phyloP scores from a whole-genome alignment of 2,797 vertebrate genomes.

The Clarias pachynema region DNA sequence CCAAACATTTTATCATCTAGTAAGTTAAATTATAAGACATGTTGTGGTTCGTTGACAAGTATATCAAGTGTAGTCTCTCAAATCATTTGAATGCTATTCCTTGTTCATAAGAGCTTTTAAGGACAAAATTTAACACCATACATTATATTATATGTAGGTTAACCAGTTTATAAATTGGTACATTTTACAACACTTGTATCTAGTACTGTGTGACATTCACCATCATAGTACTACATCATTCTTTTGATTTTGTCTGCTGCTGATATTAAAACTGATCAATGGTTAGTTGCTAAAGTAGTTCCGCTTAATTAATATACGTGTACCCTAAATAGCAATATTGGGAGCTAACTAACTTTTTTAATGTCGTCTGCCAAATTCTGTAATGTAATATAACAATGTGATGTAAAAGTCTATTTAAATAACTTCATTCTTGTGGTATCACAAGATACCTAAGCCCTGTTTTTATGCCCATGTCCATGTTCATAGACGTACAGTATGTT shows the following conservation, averaged over 20 bases:
- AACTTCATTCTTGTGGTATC: not conserved
- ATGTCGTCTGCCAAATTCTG: too few species aligned
- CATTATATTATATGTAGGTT: not conserved
- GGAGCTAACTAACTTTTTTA: not conserved
- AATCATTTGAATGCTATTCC: not conserved
- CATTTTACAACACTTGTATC: not conserved
- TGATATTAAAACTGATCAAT: not conserved
- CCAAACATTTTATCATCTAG: conserved; percentile 42
- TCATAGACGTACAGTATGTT: not conserved
- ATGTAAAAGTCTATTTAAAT: not conserved
- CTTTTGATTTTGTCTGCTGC: not conserved
- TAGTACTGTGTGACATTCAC: not conserved
- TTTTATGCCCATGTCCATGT: not conserved
- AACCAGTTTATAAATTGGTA: not conserved
- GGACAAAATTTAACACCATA: not conserved
- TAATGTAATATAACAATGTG: not conserved
- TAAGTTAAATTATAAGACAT: conserved; percentile 14
- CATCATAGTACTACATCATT: not conserved
- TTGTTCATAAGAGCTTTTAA: not conserved
- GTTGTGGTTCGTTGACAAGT: conserved; percentile 6
- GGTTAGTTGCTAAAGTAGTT: not conserved
- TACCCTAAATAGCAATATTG: not conserved
- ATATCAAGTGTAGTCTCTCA: conserved; percentile 3
- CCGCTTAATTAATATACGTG: not conserved
- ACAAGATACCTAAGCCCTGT: not conserved